These are phyloP conservation scores for Acronicta aceris DNA, from an alignment of 2,888 invertebrate genomes.

Conservation along the genomic window DNA sequence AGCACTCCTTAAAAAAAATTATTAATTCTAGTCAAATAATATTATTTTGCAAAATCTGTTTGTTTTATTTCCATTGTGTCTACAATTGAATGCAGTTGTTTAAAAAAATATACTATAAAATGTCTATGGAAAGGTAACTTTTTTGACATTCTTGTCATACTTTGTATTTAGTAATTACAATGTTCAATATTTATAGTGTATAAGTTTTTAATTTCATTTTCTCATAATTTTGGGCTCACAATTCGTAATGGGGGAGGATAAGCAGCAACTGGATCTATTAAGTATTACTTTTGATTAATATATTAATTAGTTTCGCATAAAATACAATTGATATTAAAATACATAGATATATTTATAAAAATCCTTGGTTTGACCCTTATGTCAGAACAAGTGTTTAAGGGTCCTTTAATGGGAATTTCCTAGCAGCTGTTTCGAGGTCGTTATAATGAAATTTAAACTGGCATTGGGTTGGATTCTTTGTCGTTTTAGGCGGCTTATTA, in stretches of 20 bases:
- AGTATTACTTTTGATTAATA: neutral
- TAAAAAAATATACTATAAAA: neutral
- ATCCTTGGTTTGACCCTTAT: no score
- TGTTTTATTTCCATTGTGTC: neutral
- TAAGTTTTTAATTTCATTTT: constrained; percentile 1
- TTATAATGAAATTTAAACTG: no score
- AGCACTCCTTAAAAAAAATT: constrained; percentile 3
- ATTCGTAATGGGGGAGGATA: neutral
- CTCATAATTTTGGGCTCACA: neutral
- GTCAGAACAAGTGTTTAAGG: no score
- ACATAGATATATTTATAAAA: no score
- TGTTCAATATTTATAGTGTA: constrained; percentile 30
- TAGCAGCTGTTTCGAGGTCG: no score
- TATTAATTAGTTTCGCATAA: no score
- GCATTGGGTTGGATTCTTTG: no score
- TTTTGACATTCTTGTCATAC: constrained; percentile 27
- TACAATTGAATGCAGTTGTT: neutral
- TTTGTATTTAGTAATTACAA: constrained; percentile 1
- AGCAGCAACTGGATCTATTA: neutral
- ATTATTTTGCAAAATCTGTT: constrained; percentile 1
- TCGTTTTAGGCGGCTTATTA: no score
- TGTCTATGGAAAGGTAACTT: neutral
- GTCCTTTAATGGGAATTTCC: no score
- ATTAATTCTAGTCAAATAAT: constrained; percentile 42
- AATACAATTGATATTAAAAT: no score